phyloP scores from a whole-genome alignment of 1,140 invertebrate species.

The Teleogryllus occipitalis region DNA sequence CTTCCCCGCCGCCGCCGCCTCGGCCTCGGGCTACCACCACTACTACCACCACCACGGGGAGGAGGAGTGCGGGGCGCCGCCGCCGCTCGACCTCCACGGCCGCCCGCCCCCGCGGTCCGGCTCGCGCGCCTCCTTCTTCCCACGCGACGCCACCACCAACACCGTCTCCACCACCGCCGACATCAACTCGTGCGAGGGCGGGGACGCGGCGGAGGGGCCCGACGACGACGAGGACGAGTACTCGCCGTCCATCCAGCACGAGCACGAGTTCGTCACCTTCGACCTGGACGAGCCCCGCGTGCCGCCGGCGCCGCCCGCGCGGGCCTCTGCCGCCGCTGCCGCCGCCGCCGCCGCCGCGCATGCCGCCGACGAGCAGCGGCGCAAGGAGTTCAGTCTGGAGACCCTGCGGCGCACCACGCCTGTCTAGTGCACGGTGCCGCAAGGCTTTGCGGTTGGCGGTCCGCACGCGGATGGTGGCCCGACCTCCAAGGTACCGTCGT shows the following conservation, averaged over 20 bases:
- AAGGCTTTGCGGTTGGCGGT: too few relatives aligned
- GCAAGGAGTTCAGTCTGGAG: constrained; percentile 19
- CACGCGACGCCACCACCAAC: constrained; percentile 42
- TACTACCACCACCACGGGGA: constrained; percentile 16
- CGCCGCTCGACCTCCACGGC: background rate
- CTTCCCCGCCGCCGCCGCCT: background rate
- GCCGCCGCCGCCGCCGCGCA: background rate
- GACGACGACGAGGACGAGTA: constrained; percentile 33
- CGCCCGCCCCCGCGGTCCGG: background rate
- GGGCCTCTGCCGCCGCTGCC: background rate
- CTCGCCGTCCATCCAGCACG: constrained; percentile 34
- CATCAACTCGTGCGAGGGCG: constrained; percentile 32
- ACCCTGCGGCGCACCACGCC: constrained; percentile 18
- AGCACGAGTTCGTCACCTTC: constrained; percentile 39
- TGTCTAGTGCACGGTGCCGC: constrained; percentile 10
- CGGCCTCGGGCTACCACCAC: constrained; percentile 9
- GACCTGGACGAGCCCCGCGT: constrained; percentile 29
- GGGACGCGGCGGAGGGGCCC: background rate
- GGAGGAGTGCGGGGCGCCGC: constrained; percentile 11
- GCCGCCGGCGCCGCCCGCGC: background rate
- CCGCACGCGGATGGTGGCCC: too few relatives aligned
- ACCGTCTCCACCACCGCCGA: constrained; percentile 48
- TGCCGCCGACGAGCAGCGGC: background rate
- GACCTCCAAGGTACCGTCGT: too few relatives aligned
- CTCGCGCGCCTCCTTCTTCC: constrained; percentile 27